Conservation (phyloP, 2,888 invertebrate species). For the Sesamia inferens region DNA sequence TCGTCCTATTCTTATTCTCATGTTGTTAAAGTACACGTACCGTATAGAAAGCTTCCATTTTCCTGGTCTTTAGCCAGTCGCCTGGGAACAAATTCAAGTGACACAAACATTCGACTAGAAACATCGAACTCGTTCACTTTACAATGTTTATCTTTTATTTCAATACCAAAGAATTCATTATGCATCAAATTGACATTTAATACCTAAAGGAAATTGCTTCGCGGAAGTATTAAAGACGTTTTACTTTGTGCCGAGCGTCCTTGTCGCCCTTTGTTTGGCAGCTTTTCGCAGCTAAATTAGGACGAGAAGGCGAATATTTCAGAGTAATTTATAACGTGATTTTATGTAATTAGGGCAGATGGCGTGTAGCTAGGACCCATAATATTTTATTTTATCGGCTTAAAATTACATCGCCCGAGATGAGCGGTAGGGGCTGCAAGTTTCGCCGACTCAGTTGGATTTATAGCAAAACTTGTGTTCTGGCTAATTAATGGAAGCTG, state of each 20-base stretch:
- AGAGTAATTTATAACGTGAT: constrained; percentile 84
- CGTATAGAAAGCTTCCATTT: constrained; percentile 70
- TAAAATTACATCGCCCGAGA: constrained; percentile 83
- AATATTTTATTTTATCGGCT: constrained; percentile 89
- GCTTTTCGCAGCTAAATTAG: constrained; percentile 80
- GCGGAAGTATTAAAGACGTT: constrained; percentile 81
- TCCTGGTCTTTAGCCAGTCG: constrained; percentile 67
- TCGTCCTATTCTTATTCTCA: constrained; percentile 73
- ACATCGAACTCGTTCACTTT: constrained; percentile 47
- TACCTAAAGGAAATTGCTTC: constrained; percentile 77
- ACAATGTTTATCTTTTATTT: constrained; percentile 63
- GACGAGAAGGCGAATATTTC: constrained; percentile 79
- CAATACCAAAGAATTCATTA: constrained; percentile 74
- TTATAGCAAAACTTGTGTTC: constrained; percentile 89
- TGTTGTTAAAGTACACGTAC: constrained; percentile 67
- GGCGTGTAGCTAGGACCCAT: constrained; percentile 79
- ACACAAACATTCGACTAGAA: constrained; percentile 47
- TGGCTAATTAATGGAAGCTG: constrained; percentile 88
- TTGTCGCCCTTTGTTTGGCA: constrained; percentile 81
- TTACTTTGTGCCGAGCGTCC: constrained; percentile 77
- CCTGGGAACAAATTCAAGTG: constrained; percentile 65
- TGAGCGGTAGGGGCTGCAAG: constrained; percentile 84
- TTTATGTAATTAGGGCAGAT: constrained; percentile 84
- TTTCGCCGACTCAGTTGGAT: constrained; percentile 83
- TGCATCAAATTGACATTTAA: constrained; percentile 80